Evolutionary conservation across 2,888 invertebrate species (phyloP).

Genomic region (Himalopsyche kuldschensis): DNA sequence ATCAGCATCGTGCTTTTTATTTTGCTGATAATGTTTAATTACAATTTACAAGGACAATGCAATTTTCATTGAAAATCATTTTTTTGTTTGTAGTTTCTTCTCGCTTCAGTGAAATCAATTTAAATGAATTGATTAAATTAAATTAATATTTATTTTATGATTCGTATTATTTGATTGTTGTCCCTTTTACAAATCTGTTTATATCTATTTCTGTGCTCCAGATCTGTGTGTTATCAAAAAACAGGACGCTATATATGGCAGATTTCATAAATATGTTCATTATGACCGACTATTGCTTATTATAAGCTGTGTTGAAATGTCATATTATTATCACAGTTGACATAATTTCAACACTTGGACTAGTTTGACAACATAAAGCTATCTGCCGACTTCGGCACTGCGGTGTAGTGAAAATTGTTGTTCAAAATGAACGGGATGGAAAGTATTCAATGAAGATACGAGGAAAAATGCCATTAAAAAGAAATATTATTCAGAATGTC

Average conservation of each 20-base stretch:
- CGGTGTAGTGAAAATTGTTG: too few species aligned
- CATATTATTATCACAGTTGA: not conserved
- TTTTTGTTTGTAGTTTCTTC: too few species aligned
- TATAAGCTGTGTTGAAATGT: not conserved
- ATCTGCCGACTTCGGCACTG: not conserved
- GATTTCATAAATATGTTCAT: not conserved
- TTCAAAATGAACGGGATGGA: too few species aligned
- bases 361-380: not conserved
- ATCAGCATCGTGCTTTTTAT: not conserved
- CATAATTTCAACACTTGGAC: not conserved
- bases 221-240: not conserved
- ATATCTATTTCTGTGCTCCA: not conserved
- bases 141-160: too few species aligned
- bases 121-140: too few species aligned
- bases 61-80: too few species aligned
- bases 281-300: not conserved
- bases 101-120: too few species aligned
- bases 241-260: not conserved
- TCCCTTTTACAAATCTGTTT: not conserved
- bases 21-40: too few species aligned
- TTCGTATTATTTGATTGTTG: not conserved
- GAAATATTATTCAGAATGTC: too few species aligned
- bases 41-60: too few species aligned
- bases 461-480: too few species aligned
- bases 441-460: too few species aligned